These are phyloP conservation scores for Rhinolophus ferrumequinum DNA, from an alignment of 2,113 vertebrate species.

Conservation along the genomic window DNA sequence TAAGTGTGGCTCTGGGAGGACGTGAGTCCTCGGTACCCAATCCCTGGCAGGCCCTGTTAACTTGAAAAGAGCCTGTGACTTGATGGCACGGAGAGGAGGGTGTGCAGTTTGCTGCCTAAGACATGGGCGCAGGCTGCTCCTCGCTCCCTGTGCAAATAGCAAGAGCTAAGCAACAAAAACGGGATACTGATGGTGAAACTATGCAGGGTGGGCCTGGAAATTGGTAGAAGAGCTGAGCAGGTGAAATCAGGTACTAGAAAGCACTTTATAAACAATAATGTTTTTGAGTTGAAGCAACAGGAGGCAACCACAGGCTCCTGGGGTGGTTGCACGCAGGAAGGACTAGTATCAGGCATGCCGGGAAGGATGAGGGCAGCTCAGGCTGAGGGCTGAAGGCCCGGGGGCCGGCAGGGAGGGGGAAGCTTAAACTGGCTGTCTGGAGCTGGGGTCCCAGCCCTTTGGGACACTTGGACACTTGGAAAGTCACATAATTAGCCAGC, in stretches of 20 bases:
- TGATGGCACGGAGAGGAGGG: not conserved
- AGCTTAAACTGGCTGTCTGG: not conserved
- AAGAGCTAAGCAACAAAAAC: not conserved
- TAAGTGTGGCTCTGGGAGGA: not conserved
- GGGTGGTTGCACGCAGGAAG: not conserved
- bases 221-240: not conserved
- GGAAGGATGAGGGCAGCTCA: not conserved
- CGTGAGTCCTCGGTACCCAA: not conserved
- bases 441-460: not conserved
- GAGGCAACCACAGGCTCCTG: not conserved
- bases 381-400: not conserved
- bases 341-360: not conserved
- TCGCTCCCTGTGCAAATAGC: not conserved
- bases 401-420: not conserved
- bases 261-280: not conserved
- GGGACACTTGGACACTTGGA: not conserved
- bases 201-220: not conserved
- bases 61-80: not conserved
- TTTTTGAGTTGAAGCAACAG: not conserved
- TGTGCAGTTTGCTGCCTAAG: not conserved
- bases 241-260: not conserved
- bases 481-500: constrained; percentile 40
- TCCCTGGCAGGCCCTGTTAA: not conserved
- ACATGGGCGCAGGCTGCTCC: not conserved
- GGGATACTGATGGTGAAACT: not conserved